Evolutionary conservation across 2,113 vertebrate genomes (phyloP).

Genomic region (Brachirus orientalis): DNA sequence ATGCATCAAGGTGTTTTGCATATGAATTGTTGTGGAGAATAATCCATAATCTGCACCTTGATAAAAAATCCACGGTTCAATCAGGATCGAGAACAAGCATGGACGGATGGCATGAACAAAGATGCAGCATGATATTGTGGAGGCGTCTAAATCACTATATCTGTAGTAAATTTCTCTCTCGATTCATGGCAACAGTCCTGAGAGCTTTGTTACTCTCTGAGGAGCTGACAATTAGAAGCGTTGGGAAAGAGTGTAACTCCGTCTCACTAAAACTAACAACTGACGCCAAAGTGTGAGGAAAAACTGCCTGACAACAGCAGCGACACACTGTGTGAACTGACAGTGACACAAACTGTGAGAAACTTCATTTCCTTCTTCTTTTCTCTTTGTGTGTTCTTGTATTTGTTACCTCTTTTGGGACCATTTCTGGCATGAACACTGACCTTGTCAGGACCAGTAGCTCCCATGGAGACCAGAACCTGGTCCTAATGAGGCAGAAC

Average conservation of each 20-base stretch:
- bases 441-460: no score
- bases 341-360: slow-evolving; percentile 3
- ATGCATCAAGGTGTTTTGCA: not conserved
- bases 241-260: slow-evolving; percentile 6
- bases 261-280: not conserved
- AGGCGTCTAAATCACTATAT: no score
- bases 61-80: no score
- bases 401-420: no score
- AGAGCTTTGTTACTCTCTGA: slow-evolving; percentile 7
- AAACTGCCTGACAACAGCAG: slow-evolving; percentile 47
- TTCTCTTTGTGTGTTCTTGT: not conserved
- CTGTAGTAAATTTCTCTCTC: not conserved
- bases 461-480: no score
- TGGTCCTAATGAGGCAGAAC: no score
- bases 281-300: slow-evolving; percentile 26
- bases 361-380: not conserved
- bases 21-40: not conserved
- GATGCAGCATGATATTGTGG: no score
- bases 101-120: no score
- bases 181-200: not conserved
- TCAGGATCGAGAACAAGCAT: no score
- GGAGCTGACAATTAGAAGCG: not conserved
- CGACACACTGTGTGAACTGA: slow-evolving; percentile 28
- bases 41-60: no score
- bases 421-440: no score